Percentiles rank a stretch among this genome's conserved stretches.
Conservation (phyloP, 2,888 invertebrate species). For the Ormyrus pomaceus region DNA sequence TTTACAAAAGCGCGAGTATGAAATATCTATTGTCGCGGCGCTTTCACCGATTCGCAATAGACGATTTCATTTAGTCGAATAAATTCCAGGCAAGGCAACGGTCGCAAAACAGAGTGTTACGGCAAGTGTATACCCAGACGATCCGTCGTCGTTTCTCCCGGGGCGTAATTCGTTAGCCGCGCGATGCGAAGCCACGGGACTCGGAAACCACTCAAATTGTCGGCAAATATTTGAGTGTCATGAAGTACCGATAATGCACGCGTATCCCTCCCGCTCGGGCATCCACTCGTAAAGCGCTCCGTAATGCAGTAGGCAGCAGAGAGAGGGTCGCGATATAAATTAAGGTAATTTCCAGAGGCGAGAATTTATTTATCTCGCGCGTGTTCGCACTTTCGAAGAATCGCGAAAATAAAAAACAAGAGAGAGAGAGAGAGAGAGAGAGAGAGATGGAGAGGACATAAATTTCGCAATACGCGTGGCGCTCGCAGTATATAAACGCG, state of each 20-base stretch:
- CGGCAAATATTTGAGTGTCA: slow-evolving; percentile 49
- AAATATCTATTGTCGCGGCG: no score
- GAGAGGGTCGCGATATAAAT: slow-evolving; percentile 25
- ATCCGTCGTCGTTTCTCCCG: background rate
- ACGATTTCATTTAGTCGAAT: no score
- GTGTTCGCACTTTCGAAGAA: background rate
- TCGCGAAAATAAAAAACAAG: background rate
- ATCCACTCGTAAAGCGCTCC: slow-evolving; percentile 21
- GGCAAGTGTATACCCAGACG: background rate
- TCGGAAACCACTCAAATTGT: background rate
- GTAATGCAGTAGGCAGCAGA: background rate
- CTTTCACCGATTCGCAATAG: no score
- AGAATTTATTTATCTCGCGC: background rate
- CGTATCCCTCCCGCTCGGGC: no score
- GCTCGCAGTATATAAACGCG: background rate
- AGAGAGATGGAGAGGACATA: slow-evolving; percentile 18
- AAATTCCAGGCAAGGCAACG: no score
- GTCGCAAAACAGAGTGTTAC: no score
- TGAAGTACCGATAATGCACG: slow-evolving; percentile 19
- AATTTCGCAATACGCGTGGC: slow-evolving; percentile 11
- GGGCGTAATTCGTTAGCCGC: background rate
- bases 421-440: background rate
- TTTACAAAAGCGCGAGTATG: background rate
- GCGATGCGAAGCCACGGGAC: background rate
- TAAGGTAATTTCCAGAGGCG: slow-evolving; percentile 13